phyloP scores from a whole-genome alignment of 92 coral and sea anemone species.

The Parazoanthus darwini region DNA sequence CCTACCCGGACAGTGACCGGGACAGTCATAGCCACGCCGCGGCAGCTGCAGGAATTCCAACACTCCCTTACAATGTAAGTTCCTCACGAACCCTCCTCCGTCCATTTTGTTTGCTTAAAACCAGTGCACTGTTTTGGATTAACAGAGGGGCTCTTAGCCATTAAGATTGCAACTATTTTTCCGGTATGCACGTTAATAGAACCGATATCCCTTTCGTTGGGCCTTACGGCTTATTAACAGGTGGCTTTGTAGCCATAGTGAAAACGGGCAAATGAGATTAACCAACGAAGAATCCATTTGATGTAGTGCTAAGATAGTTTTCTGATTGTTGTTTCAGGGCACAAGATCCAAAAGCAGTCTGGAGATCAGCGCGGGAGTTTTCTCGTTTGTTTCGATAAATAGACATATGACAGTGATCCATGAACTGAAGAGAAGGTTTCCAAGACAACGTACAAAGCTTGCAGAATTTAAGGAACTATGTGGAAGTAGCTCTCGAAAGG shows the following conservation, averaged over 20 bases:
- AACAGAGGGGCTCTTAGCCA: too few relatives aligned
- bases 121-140: too few relatives aligned
- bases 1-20: slow-evolving; percentile 93
- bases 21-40: slow-evolving; percentile 81
- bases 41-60: slow-evolving; percentile 89
- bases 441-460: background rate
- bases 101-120: too few relatives aligned
- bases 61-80: slow-evolving; percentile 75
- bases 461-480: background rate
- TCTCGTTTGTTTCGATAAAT: slow-evolving; percentile 81
- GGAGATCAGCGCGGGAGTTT: slow-evolving; percentile 83
- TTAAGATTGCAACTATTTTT: too few relatives aligned
- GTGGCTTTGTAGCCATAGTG: too few relatives aligned
- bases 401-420: background rate
- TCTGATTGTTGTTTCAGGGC: slow-evolving; percentile 59
- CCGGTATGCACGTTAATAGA: too few relatives aligned
- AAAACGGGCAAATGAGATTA: too few relatives aligned
- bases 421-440: background rate
- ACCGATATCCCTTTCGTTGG: too few relatives aligned
- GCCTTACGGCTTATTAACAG: too few relatives aligned
- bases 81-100: background rate
- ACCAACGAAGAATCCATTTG: background rate
- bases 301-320: background rate
- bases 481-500: background rate
- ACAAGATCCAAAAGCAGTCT: slow-evolving; percentile 67